Conservation (phyloP, 92 coral and sea anemone genomes). For the Parazoanthus darwini region DNA sequence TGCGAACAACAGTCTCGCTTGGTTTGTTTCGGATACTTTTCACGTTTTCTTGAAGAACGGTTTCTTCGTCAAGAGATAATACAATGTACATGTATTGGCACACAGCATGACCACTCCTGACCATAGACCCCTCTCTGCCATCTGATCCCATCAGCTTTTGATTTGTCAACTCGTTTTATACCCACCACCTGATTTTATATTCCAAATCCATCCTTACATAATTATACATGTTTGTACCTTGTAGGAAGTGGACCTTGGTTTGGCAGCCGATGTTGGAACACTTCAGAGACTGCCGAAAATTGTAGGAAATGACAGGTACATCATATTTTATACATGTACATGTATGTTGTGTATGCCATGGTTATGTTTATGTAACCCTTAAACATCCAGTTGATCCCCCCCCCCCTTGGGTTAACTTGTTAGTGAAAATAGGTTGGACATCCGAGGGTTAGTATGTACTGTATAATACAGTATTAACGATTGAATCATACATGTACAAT, state of each 20-base stretch:
- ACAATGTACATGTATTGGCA: too few relatives aligned
- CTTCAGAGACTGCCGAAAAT: conserved; percentile 93
- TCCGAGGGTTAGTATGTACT: too few relatives aligned
- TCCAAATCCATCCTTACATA: not conserved
- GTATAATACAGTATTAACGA: too few relatives aligned
- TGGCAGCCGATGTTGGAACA: conserved; percentile 98
- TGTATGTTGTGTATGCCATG: not conserved
- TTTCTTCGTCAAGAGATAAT: not conserved
- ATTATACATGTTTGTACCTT: not conserved
- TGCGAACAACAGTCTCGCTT: not conserved
- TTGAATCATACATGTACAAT: too few relatives aligned
- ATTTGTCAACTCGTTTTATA: too few relatives aligned
- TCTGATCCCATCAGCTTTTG: too few relatives aligned
- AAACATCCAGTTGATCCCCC: too few relatives aligned
- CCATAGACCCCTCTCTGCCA: too few relatives aligned
- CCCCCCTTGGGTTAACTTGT: too few relatives aligned
- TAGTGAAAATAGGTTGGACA: too few relatives aligned
- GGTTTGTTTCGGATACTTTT: not conserved
- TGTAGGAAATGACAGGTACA: conserved; percentile 94
- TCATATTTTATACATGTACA: not conserved
- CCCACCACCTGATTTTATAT: not conserved
- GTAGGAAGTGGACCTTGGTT: conserved; percentile 93
- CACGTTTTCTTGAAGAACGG: not conserved
- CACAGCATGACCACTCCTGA: too few relatives aligned
- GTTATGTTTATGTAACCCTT: not conserved